These are phyloP conservation scores for Aplysina aerophoba DNA, from an alignment of 37 sponge, comb jelly and placozoan species.

Conservation along the genomic window DNA sequence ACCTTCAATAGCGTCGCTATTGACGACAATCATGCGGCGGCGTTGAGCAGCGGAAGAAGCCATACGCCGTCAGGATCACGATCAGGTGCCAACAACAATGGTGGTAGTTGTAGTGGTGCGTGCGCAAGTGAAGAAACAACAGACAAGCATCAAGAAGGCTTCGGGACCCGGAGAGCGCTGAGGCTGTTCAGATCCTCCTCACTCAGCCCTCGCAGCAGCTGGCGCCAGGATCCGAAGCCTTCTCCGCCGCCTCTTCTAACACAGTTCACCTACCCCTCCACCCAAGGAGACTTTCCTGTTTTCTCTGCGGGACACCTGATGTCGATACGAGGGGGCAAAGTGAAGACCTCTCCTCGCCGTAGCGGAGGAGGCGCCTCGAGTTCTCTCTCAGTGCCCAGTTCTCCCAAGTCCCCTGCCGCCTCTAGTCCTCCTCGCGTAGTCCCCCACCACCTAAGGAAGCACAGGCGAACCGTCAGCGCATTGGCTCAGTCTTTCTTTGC, in stretches of 20 bases:
- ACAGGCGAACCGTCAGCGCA: conserved; percentile 23
- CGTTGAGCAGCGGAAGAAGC: background rate
- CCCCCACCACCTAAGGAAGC: background rate
- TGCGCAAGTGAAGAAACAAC: background rate
- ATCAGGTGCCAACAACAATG: background rate
- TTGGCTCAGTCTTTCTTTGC: background rate
- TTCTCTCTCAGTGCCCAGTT: background rate
- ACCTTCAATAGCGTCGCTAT: too few species aligned
- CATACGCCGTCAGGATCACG: background rate
- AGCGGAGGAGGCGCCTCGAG: too few species aligned
- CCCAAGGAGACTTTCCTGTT: background rate
- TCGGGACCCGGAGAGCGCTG: background rate
- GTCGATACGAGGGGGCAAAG: conserved; percentile 28
- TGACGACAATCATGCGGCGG: background rate
- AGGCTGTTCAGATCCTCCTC: background rate
- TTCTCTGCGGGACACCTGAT: background rate
- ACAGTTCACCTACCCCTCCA: background rate
- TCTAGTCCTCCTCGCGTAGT: background rate
- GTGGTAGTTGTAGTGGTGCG: background rate
- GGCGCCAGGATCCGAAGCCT: background rate
- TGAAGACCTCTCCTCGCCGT: conserved; percentile 17
- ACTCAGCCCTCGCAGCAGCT: conserved; percentile 11
- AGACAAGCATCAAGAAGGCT: background rate
- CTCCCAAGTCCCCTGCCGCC: background rate
- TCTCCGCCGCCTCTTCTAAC: too few species aligned